phyloP scores from a whole-genome alignment of 2,797 vertebrate species.

The Natrix natrix region DNA sequence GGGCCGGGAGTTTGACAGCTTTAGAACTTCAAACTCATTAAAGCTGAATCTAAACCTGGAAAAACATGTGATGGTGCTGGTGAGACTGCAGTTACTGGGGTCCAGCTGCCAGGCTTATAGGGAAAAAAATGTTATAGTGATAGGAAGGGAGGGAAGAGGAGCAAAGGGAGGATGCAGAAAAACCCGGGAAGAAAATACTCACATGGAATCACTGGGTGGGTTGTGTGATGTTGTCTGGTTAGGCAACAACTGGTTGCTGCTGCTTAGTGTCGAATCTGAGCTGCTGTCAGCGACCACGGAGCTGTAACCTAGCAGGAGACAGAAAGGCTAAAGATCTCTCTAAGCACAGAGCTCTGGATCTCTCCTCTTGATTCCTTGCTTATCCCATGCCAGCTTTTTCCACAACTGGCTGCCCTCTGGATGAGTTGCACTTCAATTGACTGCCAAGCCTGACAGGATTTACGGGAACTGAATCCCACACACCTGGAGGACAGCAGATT shows the following conservation, averaged over 20 bases:
- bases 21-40: background rate
- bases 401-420: background rate
- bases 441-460: background rate
- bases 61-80: background rate
- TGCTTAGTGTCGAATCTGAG: constrained; percentile 80
- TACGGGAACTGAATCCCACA: too few relatives aligned
- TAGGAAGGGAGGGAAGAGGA: too few relatives aligned
- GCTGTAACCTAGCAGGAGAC: constrained; percentile 81
- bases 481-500: too few relatives aligned
- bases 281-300: constrained; percentile 89
- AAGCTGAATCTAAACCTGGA: background rate
- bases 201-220: constrained; percentile 83
- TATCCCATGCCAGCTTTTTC: background rate
- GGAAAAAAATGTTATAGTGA: background rate
- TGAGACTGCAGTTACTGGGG: too few relatives aligned
- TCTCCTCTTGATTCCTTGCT: background rate
- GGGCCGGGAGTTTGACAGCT: too few relatives aligned
- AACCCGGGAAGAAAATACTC: constrained; percentile 59
- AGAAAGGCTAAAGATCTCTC: background rate
- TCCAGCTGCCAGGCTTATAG: background rate
- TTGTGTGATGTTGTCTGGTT: constrained; percentile 82
- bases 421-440: background rate
- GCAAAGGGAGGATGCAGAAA: background rate
- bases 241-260: constrained; percentile 73
- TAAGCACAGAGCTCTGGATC: background rate